Percentiles rank a stretch among this genome's conserved stretches.
These are phyloP conservation scores for Anthopleura xanthogrammica DNA, from an alignment of 92 coral and sea anemone species.

Conservation along the genomic window DNA sequence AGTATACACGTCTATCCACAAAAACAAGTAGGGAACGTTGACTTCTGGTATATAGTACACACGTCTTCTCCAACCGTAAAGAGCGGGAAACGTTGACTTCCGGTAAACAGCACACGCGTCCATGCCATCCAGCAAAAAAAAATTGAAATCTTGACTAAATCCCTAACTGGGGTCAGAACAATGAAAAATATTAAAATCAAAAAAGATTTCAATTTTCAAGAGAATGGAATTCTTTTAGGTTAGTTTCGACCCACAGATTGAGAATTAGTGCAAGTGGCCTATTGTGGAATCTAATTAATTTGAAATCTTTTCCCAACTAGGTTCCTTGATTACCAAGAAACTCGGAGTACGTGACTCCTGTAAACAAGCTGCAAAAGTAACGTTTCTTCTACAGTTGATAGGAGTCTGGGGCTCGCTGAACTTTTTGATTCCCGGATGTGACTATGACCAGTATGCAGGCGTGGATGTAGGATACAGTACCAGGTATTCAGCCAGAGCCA, in stretches of 20 bases:
- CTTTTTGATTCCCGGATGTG: conserved; percentile 47
- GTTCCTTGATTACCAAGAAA: conserved; percentile 18
- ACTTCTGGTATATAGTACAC: neutral
- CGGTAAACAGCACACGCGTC: too few relatives aligned
- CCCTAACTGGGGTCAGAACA: too few relatives aligned
- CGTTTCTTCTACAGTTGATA: conserved; percentile 39
- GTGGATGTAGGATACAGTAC: conserved; percentile 24
- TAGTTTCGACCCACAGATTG: neutral
- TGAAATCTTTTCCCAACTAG: neutral
- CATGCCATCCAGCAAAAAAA: too few relatives aligned
- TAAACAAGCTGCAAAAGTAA: conserved; percentile 30
- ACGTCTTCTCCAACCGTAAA: neutral
- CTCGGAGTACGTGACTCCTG: conserved; percentile 14
- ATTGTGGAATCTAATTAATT: neutral
- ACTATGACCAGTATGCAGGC: conserved; percentile 43
- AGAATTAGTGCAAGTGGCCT: neutral
- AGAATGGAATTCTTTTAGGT: too few relatives aligned
- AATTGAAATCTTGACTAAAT: too few relatives aligned
- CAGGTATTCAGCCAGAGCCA: conserved; percentile 12
- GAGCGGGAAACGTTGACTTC: too few relatives aligned
- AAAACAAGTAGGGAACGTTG: neutral
- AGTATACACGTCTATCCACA: neutral
- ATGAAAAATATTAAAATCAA: too few relatives aligned
- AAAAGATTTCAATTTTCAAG: too few relatives aligned
- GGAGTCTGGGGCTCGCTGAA: conserved; percentile 18